Conservation (phyloP, 1,140 invertebrate genomes). For the Harpegnathos saltator region DNA sequence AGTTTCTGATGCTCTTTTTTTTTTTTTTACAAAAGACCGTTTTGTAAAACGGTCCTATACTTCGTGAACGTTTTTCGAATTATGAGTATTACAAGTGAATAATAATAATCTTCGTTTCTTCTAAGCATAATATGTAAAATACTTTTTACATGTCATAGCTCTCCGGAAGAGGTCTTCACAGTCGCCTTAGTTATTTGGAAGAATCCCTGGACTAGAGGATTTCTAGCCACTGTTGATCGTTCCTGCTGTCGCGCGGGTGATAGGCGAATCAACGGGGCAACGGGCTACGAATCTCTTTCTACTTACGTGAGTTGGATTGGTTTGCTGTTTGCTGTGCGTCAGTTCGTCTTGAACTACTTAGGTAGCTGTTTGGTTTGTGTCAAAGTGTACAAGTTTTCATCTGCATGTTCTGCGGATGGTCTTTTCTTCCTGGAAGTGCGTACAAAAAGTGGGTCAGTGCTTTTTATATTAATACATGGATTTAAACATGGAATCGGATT, state of each 20-base stretch:
- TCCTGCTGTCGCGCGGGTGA: slow-evolving; percentile 3
- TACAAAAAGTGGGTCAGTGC: slow-evolving; percentile 38
- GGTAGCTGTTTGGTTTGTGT: slow-evolving; percentile 8
- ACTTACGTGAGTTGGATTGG: neutral
- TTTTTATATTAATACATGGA: neutral
- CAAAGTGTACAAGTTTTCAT: neutral
- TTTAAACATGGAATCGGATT: slow-evolving; percentile 8
- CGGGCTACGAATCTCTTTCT: neutral
- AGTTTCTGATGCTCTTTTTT: too few relatives aligned
- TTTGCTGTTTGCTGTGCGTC: neutral
- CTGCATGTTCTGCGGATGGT: neutral
- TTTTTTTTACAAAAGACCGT: too few relatives aligned
- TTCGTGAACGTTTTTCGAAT: too few relatives aligned
- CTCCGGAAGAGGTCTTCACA: too few relatives aligned
- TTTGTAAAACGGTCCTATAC: too few relatives aligned
- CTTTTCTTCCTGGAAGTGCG: neutral
- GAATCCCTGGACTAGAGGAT: too few relatives aligned
- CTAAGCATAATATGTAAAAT: too few relatives aligned
- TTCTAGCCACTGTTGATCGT: neutral
- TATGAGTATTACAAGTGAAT: too few relatives aligned
- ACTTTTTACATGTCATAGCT: too few relatives aligned
- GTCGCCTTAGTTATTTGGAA: too few relatives aligned
- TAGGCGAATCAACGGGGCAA: slow-evolving; percentile 21
- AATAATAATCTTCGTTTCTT: too few relatives aligned
- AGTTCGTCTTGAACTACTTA: slow-evolving; percentile 11